A percentile compares a stretch with the other conserved stretches of the same genome.
These are phyloP conservation scores for Xestia rhomboidea DNA, from an alignment of 2,888 invertebrate species.

Conservation along the genomic window DNA sequence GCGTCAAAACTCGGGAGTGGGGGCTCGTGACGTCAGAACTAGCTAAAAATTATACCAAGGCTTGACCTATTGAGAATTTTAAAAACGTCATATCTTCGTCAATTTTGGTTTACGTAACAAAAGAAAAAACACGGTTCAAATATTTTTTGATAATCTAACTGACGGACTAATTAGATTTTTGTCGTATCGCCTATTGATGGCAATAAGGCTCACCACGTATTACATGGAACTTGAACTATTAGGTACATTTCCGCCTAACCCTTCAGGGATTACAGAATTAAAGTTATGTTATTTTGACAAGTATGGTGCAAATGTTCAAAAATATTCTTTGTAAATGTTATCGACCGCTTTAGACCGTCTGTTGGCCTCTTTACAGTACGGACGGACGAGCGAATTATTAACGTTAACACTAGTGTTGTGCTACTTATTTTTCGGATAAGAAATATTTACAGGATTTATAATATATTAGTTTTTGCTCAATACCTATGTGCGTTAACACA, in stretches of 20 bases:
- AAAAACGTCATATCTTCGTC: no score
- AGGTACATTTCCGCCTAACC: neutral
- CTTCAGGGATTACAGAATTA: neutral
- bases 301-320: conserved; percentile 30
- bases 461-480: neutral
- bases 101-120: no score
- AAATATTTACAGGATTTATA: neutral
- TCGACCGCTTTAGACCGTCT: conserved; percentile 58
- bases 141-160: no score
- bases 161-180: no score
- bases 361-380: conserved; percentile 58
- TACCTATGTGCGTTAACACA: neutral
- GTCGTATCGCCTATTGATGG: no score
- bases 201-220: neutral
- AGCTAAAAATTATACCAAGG: no score
- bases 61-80: no score
- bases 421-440: conserved; percentile 20
- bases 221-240: neutral
- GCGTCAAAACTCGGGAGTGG: no score
- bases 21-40: no score
- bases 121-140: no score
- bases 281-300: neutral
- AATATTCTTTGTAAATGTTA: conserved; percentile 60
- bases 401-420: conserved; percentile 59
- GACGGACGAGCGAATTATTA: conserved; percentile 62